Conservation (phyloP, 2,888 invertebrate species). For the Drosophila neonasuta region DNA sequence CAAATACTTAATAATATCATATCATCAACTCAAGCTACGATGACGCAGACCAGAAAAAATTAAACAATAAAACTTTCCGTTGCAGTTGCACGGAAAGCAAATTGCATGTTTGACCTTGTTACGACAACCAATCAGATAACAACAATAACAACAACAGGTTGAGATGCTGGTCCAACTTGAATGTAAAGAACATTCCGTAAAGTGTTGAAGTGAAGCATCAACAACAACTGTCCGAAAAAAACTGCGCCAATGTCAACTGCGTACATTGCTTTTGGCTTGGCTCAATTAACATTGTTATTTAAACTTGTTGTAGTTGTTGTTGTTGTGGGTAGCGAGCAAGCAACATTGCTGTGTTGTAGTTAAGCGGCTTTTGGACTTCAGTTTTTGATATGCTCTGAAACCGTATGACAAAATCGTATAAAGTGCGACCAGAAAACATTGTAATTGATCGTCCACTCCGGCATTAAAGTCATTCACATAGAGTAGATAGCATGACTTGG, state of each 20-base stretch:
- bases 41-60: slow-evolving; percentile 43
- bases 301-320: slow-evolving; percentile 17
- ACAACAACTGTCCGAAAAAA: slow-evolving; percentile 30
- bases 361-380: slow-evolving; percentile 38
- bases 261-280: slow-evolving; percentile 50
- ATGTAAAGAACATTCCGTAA: slow-evolving; percentile 22
- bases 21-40: slow-evolving; percentile 6
- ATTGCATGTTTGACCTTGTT: slow-evolving; percentile 54
- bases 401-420: slow-evolving; percentile 25
- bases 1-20: slow-evolving; percentile 10
- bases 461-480: slow-evolving; percentile 22
- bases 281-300: slow-evolving; percentile 48
- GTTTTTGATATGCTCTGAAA: slow-evolving; percentile 20
- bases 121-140: slow-evolving; percentile 20
- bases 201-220: slow-evolving; percentile 13
- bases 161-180: slow-evolving; percentile 11
- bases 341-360: slow-evolving; percentile 13
- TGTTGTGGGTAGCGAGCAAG: slow-evolving; percentile 9
- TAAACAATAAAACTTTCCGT: slow-evolving; percentile 39
- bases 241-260: slow-evolving; percentile 53
- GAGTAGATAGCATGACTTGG: slow-evolving; percentile 45
- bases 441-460: slow-evolving; percentile 24
- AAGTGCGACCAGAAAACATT: slow-evolving; percentile 20
- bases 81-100: slow-evolving; percentile 43
- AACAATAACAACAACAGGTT: not conserved